Conservation (phyloP, 1,140 invertebrate genomes). For the Prorops nasuta region DNA sequence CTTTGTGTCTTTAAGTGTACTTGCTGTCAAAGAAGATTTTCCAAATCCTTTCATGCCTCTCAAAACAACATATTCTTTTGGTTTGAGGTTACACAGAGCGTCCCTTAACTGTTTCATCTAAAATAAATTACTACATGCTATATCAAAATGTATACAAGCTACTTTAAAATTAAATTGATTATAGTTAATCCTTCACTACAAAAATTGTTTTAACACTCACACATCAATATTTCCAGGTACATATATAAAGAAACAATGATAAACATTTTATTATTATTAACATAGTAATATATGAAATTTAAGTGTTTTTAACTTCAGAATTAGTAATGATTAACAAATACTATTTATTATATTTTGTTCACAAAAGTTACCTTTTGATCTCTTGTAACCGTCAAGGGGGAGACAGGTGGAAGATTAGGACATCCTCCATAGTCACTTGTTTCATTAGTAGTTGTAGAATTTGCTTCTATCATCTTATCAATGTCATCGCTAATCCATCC, state of each 20-base stretch:
- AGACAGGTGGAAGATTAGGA: slow-evolving; percentile 42
- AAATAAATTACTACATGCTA: too few relatives aligned
- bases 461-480: slow-evolving; percentile 28
- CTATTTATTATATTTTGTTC: background rate
- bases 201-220: too few relatives aligned
- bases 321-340: background rate
- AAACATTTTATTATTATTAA: too few relatives aligned
- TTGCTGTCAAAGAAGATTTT: slow-evolving; percentile 67
- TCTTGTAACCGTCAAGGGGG: slow-evolving; percentile 41
- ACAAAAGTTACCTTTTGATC: slow-evolving; percentile 40
- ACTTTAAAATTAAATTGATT: too few relatives aligned
- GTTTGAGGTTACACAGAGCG: slow-evolving; percentile 32
- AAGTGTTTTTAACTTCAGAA: too few relatives aligned
- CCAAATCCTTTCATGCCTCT: slow-evolving; percentile 71
- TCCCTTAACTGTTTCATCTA: slow-evolving; percentile 41
- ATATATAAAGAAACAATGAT: background rate
- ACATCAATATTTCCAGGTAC: slow-evolving; percentile 8
- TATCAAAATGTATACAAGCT: too few relatives aligned
- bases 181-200: too few relatives aligned
- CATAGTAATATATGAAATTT: too few relatives aligned
- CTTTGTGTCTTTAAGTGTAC: slow-evolving; percentile 57
- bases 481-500: slow-evolving; percentile 43
- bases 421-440: slow-evolving; percentile 11
- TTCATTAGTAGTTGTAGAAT: slow-evolving; percentile 11
- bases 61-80: slow-evolving; percentile 59